These are phyloP conservation scores for Patagioenas fasciata DNA, from an alignment of 2,113 vertebrate genomes.

Conservation along the genomic window DNA sequence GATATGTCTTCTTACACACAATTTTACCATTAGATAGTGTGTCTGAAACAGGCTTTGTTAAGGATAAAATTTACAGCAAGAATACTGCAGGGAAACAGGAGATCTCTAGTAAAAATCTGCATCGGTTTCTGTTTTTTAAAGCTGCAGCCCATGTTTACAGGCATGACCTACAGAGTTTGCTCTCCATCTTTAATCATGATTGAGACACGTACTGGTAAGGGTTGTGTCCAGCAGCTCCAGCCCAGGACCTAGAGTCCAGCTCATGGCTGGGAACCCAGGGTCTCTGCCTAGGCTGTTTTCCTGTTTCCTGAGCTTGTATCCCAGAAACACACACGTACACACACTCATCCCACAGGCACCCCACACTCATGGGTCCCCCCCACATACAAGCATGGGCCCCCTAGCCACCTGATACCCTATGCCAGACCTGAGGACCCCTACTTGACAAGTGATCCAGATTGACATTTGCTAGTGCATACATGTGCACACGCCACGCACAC, in stretches of 20 bases:
- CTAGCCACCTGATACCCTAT: fast-evolving
- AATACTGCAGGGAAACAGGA: neutral
- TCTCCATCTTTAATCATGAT: neutral
- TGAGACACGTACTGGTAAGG: neutral
- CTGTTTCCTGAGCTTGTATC: fast-evolving
- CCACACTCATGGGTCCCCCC: fast-evolving
- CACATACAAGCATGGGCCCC: neutral
- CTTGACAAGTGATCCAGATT: neutral
- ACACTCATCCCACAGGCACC: neutral
- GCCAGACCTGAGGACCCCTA: neutral
- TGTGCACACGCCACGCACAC: fast-evolving
- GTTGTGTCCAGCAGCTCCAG: neutral
- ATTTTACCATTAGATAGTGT: neutral
- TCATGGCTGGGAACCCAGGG: neutral
- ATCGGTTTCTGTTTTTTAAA: neutral
- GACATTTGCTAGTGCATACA: neutral
- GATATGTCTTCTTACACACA: neutral
- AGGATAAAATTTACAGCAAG: neutral
- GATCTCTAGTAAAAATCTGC: neutral
- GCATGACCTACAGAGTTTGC: neutral
- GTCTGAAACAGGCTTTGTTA: neutral
- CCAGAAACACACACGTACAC: fast-evolving
- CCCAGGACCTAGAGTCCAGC: neutral
- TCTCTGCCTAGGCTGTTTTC: neutral
- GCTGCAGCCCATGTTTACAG: neutral